Conservation (phyloP, 2,113 vertebrate genomes). For the Picathartes gymnocephalus region DNA sequence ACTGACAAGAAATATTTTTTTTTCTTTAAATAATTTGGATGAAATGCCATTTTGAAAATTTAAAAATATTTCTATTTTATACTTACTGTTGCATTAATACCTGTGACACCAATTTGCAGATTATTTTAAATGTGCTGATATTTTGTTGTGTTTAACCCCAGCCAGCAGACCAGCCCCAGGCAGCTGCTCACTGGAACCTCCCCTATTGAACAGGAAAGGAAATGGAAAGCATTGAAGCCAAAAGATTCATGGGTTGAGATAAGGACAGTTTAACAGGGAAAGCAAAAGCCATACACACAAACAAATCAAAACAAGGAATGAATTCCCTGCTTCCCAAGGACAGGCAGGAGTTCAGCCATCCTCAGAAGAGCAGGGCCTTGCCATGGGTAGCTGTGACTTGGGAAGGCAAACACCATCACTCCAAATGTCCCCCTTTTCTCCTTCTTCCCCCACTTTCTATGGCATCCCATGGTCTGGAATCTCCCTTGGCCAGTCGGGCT, state of each 20-base stretch:
- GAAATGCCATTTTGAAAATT: neutral
- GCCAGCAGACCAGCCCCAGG: neutral
- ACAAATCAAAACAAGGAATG: neutral
- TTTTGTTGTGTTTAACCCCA: neutral
- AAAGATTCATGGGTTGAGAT: neutral
- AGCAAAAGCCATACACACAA: neutral
- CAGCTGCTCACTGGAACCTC: neutral
- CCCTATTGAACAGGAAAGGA: neutral
- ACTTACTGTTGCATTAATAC: neutral
- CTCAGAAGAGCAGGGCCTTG: neutral
- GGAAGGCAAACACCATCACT: neutral
- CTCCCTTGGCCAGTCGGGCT: neutral
- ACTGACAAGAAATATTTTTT: neutral
- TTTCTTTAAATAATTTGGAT: too few relatives aligned
- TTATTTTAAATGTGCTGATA: neutral
- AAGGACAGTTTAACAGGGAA: neutral
- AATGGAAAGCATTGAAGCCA: neutral
- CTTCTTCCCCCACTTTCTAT: neutral
- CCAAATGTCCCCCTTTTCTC: neutral
- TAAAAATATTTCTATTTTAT: neutral
- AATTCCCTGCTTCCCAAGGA: neutral
- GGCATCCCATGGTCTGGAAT: fast-evolving
- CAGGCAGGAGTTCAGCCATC: neutral
- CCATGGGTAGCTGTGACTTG: too few relatives aligned
- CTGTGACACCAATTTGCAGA: neutral